A percentile compares a stretch with the other conserved stretches of the same genome.
Evolutionary conservation across 2,113 vertebrate species (phyloP).

Genomic region (Pangasianodon gigas): DNA sequence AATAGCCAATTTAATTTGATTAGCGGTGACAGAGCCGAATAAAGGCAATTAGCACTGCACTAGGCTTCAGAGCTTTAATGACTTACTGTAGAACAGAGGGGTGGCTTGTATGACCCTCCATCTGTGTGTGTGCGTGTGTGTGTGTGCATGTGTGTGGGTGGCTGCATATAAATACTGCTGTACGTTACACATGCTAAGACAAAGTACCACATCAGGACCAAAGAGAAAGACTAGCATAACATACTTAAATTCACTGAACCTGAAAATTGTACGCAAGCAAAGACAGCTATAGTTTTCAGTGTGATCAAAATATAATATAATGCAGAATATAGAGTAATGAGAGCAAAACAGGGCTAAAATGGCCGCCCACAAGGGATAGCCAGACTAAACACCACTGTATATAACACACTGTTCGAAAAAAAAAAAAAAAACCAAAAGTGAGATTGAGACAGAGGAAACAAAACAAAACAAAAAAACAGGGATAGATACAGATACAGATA

Average conservation of each 20-base stretch:
- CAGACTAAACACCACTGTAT: not conserved
- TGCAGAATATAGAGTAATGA: not conserved
- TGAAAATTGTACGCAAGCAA: not conserved
- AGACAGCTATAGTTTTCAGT: not conserved
- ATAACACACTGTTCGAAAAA: not conserved
- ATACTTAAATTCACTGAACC: not conserved
- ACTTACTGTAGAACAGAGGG: conserved; percentile 40
- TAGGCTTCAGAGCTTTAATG: conserved; percentile 49
- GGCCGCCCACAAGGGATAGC: not conserved
- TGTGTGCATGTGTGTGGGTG: conserved; percentile 9
- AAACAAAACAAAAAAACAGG: not conserved
- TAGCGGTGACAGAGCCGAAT: conserved; percentile 48
- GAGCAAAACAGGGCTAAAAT: conserved; percentile 1
- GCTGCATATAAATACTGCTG: not conserved
- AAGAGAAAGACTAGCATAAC: not conserved
- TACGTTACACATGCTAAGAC: not conserved
- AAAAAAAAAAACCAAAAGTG: not conserved
- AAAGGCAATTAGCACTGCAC: conserved; percentile 44
- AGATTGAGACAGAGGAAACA: no score
- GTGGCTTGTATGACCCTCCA: conserved; percentile 36
- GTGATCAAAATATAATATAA: not conserved
- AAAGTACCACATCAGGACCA: not conserved
- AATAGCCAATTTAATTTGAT: conserved; percentile 52
- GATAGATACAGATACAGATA: not conserved
- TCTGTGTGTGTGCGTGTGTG: conserved; percentile 25